phyloP scores from a whole-genome alignment of 2,888 invertebrate species.

The Nebria brevicollis region DNA sequence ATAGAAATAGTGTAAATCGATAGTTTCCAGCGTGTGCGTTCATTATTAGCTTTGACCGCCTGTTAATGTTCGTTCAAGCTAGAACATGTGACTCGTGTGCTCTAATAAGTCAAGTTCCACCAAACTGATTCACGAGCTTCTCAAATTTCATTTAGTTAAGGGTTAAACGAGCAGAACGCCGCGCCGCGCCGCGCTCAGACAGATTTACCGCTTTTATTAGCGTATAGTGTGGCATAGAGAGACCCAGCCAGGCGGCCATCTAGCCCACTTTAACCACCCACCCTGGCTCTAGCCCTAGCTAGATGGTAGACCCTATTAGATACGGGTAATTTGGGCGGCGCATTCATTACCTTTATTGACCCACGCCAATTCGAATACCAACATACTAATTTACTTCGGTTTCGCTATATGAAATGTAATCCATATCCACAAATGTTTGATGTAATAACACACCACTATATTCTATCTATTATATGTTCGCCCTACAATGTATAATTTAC shows the following conservation, averaged over 20 bases:
- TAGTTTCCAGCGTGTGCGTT: no score
- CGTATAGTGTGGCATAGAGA: conserved; percentile 5
- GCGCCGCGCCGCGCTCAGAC: not conserved
- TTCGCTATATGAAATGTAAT: not conserved
- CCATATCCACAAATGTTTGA: no score
- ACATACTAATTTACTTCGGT: conserved; percentile 22
- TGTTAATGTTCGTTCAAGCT: no score
- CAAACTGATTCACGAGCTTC: not conserved
- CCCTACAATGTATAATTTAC: no score
- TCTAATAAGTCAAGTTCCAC: not conserved
- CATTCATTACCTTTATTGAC: conserved; percentile 33
- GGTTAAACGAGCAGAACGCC: not conserved
- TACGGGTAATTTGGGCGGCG: conserved; percentile 12
- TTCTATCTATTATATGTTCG: no score
- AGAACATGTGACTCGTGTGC: not conserved
- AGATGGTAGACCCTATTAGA: conserved; percentile 23
- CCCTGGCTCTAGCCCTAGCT: not conserved
- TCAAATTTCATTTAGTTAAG: conserved; percentile 11
- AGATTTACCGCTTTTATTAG: conserved; percentile 32
- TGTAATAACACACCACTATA: no score
- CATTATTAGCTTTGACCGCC: no score
- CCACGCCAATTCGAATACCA: conserved; percentile 4
- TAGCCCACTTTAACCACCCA: not conserved
- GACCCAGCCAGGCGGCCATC: not conserved
- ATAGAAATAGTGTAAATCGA: no score